Base-by-base conservation (phyloP, 2,113 vertebrate genomes). In the Orientallactaga bullata region DNA sequence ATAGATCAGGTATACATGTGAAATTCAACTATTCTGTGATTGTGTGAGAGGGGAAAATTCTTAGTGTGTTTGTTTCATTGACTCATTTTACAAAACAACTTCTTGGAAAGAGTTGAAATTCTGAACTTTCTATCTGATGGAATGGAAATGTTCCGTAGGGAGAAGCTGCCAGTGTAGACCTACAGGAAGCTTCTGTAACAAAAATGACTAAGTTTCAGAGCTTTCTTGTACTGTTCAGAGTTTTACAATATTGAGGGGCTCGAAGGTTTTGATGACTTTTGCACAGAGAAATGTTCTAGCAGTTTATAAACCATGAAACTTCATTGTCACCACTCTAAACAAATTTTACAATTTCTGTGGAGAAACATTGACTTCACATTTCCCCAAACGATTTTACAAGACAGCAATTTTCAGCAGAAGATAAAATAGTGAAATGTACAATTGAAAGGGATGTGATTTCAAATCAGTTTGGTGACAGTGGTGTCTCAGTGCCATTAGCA, bases 31-130 rank as follows among this genome's bases (percentile, higher is more conserved):
- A 17, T 55, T 7, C 39, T 85, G 17, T 65, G 23, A 69, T 55
- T 86, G 61, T 92, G 20, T 72, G 32, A 94, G 65, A 88, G 2
- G 65, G 39, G 13, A 74, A 85, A 94, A 83, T 79, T 24, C 65
- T 76, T 68, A 71, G 61, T 3, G 85, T 23, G 21, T 80, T 82
- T 58, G 17, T 92, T 68, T 58, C 26, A 89, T 47, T 21, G 68
- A 24, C 28, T 88, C 66, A 83, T 89, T 88, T 74, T 94, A 66
- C 23, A 90, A 88, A 91, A 88, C 21, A 85, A 20, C 11, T 87
- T 81, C 71, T 79, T 81, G 17, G 32, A 83, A 95, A 91, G 20
- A 90, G 24, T 39, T 79, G 3, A 76, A 77, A 89, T 94, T 85
- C 37, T 55, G 90, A 15, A 93, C 83, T 37, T 85, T 55, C 24